Percentiles rank a stretch among this genome's conserved stretches.
Conservation (phyloP, 1,140 invertebrate species). For the Dendrolimus kikuchii region DNA sequence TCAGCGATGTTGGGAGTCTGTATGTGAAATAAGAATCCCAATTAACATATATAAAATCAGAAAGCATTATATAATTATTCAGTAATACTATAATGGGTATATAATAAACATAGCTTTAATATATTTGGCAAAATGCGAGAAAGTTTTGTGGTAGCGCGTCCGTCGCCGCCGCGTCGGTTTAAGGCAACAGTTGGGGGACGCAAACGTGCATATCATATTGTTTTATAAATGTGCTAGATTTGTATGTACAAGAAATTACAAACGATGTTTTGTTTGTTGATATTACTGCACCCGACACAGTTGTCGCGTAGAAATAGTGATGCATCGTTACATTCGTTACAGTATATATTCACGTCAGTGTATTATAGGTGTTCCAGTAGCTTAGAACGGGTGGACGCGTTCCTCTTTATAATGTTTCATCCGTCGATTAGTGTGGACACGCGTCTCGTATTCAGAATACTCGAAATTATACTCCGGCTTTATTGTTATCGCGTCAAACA, state of each 20-base stretch:
- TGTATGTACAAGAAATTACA: slow-evolving; percentile 4
- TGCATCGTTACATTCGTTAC: slow-evolving; percentile 35
- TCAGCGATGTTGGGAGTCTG: too few relatives aligned
- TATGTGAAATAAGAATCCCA: too few relatives aligned
- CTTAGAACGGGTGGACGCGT: slow-evolving; percentile 15
- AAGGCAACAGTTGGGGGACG: slow-evolving; percentile 2
- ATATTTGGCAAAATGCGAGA: too few relatives aligned
- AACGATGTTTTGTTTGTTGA: slow-evolving; percentile 11
- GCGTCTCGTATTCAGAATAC: slow-evolving; percentile 33
- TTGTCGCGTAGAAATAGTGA: slow-evolving; percentile 44
- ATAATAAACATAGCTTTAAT: too few relatives aligned
- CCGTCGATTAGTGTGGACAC: slow-evolving; percentile 33
- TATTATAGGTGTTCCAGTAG: slow-evolving; percentile 59
- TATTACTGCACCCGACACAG: slow-evolving; percentile 40
- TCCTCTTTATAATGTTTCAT: slow-evolving; percentile 23
- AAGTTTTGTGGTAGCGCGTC: slow-evolving; percentile 2
- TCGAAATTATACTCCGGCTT: slow-evolving; percentile 33
- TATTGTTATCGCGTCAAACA: slow-evolving; percentile 38
- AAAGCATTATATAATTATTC: slow-evolving; percentile 3
- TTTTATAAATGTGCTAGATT: slow-evolving; percentile 26
- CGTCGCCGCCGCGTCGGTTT: slow-evolving; percentile 8
- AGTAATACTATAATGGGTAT: neutral
- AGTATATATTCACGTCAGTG: slow-evolving; percentile 45
- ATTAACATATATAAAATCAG: too few relatives aligned
- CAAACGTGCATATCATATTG: slow-evolving; percentile 47